Base-by-base conservation (phyloP, 2,113 vertebrate genomes). In the Motacilla alba region DNA sequence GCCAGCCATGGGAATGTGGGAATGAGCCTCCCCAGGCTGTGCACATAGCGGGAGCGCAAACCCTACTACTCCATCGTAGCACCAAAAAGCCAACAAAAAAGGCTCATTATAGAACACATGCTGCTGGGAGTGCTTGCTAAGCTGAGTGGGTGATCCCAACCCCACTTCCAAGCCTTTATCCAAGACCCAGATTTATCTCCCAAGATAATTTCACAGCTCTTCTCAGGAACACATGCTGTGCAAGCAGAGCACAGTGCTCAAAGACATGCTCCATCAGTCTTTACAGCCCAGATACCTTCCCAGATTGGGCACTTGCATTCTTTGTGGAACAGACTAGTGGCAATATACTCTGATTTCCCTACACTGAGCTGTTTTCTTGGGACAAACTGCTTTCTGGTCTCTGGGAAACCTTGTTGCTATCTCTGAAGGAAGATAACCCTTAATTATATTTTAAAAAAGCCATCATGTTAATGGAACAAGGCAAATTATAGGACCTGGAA, bases 61-160 rank as follows among this genome's bases (percentile, higher is more conserved):
- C 63, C 46, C 67, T 83, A 83, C 75, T 94, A 95, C 86, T 93
- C 73, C 7, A 8, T 17, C 68, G 73, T 95, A 94, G 77, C 83
- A 96, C 91, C 86, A 83, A 39, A 50, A 53, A 80, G 43, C 68
- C 93, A 90, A 83, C 52, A 52, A 21, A 67, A 76, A 4, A 1
- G 4, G 52, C 93, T 97, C 33, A 0, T 81, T 95, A 91, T 68
- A 96, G 96, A 89, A 94, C 86, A 94, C 30, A 2, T 5, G 3
- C 66, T 0, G 4, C 77, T 1, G 1, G 43, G 55, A 91, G 46
- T 0, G 5, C 88, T 86, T 1, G 0, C 23, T 74, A 47, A 80
- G 80, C 83, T 97, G 96, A 96, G 96, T 97, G 96, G 96, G 96
- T 95, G 96, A 95, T 96, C 64, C 91, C 93, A 89, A 83, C 80